Evolutionary conservation across 2,888 invertebrate genomes (phyloP).

Genomic region (Myathropa florea): DNA sequence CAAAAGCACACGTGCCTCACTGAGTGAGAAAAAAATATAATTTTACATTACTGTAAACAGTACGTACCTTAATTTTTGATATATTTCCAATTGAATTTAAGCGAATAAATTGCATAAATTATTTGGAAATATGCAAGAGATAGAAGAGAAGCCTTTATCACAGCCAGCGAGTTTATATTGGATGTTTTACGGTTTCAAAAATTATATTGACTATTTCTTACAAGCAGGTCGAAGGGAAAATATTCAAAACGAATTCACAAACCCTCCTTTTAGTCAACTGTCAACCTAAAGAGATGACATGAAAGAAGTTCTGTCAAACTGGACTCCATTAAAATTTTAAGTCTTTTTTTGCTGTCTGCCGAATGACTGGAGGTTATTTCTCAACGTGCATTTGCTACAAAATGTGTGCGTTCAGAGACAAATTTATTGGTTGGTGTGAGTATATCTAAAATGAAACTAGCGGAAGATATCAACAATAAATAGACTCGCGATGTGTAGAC

Average conservation of each 20-base stretch:
- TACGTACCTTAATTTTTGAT: conserved; percentile 28
- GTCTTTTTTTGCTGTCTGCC: conserved; percentile 1
- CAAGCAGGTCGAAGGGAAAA: conserved; percentile 31
- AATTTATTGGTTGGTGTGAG: background rate
- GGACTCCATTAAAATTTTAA: background rate
- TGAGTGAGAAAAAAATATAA: background rate
- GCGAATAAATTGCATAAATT: conserved; percentile 11
- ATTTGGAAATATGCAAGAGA: conserved; percentile 10
- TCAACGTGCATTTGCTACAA: background rate
- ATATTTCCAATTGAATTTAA: conserved; percentile 18
- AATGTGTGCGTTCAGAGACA: background rate
- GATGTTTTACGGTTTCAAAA: conserved; percentile 19
- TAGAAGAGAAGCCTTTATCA: conserved; percentile 28
- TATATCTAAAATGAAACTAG: background rate
- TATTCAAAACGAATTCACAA: conserved; percentile 50
- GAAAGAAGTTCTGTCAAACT: conserved; percentile 36
- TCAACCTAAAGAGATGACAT: conserved; percentile 33
- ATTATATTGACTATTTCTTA: conserved; percentile 39
- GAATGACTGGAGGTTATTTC: background rate
- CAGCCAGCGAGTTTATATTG: conserved; percentile 28
- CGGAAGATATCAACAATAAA: background rate
- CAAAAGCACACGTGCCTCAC: conserved; percentile 45
- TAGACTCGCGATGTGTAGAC: background rate
- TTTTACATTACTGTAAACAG: conserved; percentile 25
- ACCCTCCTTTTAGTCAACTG: conserved; percentile 33